Conservation (phyloP, 2,113 vertebrate species). For the Phalacrocorax carbo region DNA sequence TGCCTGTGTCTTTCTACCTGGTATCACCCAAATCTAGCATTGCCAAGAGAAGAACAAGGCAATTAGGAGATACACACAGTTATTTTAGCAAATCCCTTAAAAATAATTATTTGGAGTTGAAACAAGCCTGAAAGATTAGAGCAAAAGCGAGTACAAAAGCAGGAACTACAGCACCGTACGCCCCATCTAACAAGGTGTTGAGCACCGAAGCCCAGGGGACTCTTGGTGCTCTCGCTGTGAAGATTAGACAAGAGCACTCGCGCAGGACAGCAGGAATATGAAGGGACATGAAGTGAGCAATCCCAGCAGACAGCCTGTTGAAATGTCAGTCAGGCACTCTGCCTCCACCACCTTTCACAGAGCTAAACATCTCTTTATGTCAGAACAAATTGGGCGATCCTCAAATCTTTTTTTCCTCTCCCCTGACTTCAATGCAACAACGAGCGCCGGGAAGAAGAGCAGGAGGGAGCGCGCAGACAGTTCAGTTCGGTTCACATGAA, state of each 20-base stretch:
- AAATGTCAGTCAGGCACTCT: slow-evolving; percentile 72
- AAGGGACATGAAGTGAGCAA: slow-evolving; percentile 71
- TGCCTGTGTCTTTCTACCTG: background rate
- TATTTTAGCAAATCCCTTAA: background rate
- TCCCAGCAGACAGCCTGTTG: slow-evolving; percentile 73
- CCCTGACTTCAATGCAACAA: slow-evolving; percentile 72
- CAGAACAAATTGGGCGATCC: slow-evolving; percentile 80
- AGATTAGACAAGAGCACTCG: slow-evolving; percentile 83
- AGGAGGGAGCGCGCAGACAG: slow-evolving; percentile 58
- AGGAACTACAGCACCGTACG: background rate
- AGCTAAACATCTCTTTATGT: slow-evolving; percentile 81
- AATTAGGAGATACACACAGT: background rate
- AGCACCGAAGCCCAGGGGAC: slow-evolving; percentile 79
- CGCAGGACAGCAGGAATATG: slow-evolving; percentile 69
- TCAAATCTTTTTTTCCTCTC: slow-evolving; percentile 81
- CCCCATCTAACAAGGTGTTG: slow-evolving; percentile 84
- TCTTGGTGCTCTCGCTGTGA: slow-evolving; percentile 71
- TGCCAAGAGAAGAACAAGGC: background rate
- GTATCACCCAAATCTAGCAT: background rate
- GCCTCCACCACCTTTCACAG: slow-evolving; percentile 79
- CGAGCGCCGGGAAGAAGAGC: slow-evolving; percentile 49
- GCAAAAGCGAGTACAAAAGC: background rate
- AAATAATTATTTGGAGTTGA: background rate
- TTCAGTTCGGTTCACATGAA: slow-evolving; percentile 67
- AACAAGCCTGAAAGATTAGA: slow-evolving; percentile 7